Evolutionary conservation across 2,888 invertebrate genomes (phyloP).

Genomic region (Galerucella calmariensis): DNA sequence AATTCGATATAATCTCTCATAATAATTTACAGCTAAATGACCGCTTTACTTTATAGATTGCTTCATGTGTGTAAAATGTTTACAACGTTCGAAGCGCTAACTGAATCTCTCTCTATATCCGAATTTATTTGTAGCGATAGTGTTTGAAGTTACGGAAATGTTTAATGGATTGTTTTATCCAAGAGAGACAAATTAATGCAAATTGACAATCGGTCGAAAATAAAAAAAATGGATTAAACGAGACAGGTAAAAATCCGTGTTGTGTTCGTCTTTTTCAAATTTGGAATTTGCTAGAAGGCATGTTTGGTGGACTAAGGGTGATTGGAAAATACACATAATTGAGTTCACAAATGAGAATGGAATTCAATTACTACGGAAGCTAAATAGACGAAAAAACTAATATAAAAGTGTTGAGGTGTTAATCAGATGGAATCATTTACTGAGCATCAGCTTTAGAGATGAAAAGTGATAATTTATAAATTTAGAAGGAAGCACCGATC

Average conservation of each 20-base stretch:
- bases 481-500: too few species aligned
- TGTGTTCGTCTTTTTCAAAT: not conserved
- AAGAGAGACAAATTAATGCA: not conserved
- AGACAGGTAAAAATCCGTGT: not conserved
- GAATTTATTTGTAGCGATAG: not conserved
- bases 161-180: not conserved
- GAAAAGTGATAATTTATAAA: too few species aligned
- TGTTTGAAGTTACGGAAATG: not conserved
- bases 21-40: too few species aligned
- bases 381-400: not conserved
- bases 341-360: not conserved
- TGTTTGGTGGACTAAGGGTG: not conserved
- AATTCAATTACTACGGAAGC: not conserved
- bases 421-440: too few species aligned
- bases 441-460: too few species aligned
- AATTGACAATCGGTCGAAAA: not conserved
- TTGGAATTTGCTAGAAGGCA: not conserved
- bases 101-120: not conserved
- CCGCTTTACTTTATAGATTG: not conserved
- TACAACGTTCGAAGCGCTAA: not conserved
- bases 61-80: not conserved
- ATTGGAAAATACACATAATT: not conserved
- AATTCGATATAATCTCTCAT: too few species aligned
- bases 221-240: not conserved
- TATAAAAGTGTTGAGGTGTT: not conserved